phyloP scores from a whole-genome alignment of 37 sponge, comb jelly and placozoan genomes.

The Crambe crambe region DNA sequence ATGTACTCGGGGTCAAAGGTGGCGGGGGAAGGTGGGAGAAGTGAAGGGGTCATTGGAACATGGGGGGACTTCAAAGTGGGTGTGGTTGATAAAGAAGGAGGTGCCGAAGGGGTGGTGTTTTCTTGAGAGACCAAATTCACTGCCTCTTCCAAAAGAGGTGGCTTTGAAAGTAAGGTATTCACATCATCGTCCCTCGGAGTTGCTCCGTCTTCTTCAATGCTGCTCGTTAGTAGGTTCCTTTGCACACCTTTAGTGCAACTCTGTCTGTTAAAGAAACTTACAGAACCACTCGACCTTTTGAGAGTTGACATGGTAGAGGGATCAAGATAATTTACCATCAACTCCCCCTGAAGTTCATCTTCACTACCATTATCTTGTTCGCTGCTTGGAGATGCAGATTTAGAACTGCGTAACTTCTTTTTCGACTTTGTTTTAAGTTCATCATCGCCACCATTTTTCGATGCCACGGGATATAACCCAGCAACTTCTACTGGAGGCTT shows the following conservation, averaged over 20 bases:
- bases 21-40: constrained; percentile 47
- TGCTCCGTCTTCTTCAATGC: background rate
- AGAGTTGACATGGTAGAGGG: background rate
- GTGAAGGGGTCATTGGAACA: constrained; percentile 8
- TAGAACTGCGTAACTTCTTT: background rate
- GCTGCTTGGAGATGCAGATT: background rate
- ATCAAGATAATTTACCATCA: constrained; percentile 2
- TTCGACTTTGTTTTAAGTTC: background rate
- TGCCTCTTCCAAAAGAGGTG: background rate
- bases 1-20: constrained; percentile 35
- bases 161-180: no score
- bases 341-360: background rate
- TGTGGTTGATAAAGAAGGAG: background rate
- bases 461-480: background rate
- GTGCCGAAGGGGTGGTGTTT: background rate
- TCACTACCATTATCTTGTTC: constrained; percentile 10
- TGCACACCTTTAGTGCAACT: no score
- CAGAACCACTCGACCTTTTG: constrained; percentile 48
- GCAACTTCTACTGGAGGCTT: background rate
- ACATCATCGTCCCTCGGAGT: background rate
- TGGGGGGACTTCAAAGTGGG: background rate
- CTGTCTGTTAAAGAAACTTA: constrained; percentile 33
- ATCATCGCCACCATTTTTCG: background rate
- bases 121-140: background rate
- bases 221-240: no score